Percentiles rank a stretch among this genome's conserved stretches.
Conservation (phyloP, 2,888 invertebrate genomes). For the Lottia scabra region DNA sequence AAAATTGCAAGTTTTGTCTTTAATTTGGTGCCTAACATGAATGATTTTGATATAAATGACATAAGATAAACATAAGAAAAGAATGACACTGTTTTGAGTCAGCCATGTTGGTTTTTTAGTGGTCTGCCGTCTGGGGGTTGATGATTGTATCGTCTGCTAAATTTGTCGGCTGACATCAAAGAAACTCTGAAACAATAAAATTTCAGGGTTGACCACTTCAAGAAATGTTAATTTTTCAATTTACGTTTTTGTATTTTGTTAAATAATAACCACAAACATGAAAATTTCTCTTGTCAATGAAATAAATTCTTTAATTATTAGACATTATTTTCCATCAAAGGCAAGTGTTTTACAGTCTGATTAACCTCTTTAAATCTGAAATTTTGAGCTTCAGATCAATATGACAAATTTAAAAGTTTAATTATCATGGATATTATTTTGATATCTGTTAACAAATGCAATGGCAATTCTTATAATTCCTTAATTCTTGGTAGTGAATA, state of each 20-base stretch:
- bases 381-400: too few relatives aligned
- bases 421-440: not conserved
- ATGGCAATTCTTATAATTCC: slow-evolving; percentile 11
- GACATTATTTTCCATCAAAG: too few relatives aligned
- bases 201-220: too few relatives aligned
- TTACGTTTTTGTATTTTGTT: too few relatives aligned
- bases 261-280: too few relatives aligned
- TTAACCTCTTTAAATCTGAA: too few relatives aligned
- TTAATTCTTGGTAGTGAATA: slow-evolving; percentile 63
- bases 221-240: too few relatives aligned
- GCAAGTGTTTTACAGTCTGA: too few relatives aligned
- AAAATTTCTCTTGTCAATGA: too few relatives aligned
- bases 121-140: not conserved
- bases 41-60: not conserved
- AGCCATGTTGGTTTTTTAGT: not conserved
- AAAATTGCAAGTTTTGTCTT: not conserved
- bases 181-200: too few relatives aligned
- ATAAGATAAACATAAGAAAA: not conserved
- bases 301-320: too few relatives aligned
- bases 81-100: not conserved
- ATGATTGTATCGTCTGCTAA: not conserved
- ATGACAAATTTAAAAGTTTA: not conserved
- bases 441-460: not conserved
- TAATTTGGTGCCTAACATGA: not conserved
- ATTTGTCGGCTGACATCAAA: not conserved